Evolutionary conservation across 2,888 invertebrate genomes (phyloP), one percentile per base, ranked within the genome.

Genomic region (Tridacna crocea): DNA sequence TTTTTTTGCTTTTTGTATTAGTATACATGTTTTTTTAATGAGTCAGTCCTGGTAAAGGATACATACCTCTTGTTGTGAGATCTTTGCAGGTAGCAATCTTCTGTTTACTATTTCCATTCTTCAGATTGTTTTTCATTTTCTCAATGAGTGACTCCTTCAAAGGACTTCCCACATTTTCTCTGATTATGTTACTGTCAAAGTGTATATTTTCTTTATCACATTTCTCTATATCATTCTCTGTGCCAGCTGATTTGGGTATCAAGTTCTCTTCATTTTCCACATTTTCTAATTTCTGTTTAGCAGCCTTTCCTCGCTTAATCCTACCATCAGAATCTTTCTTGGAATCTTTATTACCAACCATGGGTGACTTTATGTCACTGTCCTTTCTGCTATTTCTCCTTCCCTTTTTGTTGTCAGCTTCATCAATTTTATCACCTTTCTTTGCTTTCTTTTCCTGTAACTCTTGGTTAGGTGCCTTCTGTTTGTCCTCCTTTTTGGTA

Each of bases 41-140:
- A 4, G 36, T 8, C 2, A 36, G 36, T 36, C 36, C 8, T 36
- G 36, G 8, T 4, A 8, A 10, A 24, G 22, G 24, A 22, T 24
- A 22, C 24, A 22, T 87, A 92, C 92, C 89, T 89, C 91, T 83
- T 12, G 84, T 85, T 36, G 91, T 90, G 17, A 92, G 83, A 82
- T 92, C 91, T 82, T 91, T 91, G 81, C 92, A 91, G 0, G 82
- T 72, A 11, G 91, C 85, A n/a, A 87, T n/a, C 65, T 82, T 85
- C 75, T 77, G 85, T 65, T n/a, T 77, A 26, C 60, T 80, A 22
- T 27, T 27, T 19, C 73, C 47, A 70, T 83, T 72, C 63, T 60
- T 75, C 65, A 17, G 24, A 19, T 58, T 51, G 22, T 75, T 46
- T 46, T 75, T 51, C 46, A 51, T 47, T n/a, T 46, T 19, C 15